phyloP scores from a whole-genome alignment of 2,888 invertebrate species.

The Sarcophaga variegata region DNA sequence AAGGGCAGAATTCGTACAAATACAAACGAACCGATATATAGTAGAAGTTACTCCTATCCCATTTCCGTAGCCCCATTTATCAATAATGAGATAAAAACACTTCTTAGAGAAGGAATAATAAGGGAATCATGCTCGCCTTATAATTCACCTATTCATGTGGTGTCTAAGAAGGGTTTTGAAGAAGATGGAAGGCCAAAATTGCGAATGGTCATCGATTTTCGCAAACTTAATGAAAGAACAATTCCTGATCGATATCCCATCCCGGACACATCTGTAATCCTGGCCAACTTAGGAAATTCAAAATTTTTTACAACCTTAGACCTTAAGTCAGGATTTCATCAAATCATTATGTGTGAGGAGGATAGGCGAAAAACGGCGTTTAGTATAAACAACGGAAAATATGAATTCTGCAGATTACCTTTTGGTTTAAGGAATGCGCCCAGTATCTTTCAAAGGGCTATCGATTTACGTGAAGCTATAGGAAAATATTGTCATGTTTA shows the following conservation, averaged over 20 bases:
- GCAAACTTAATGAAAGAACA: conserved; percentile 36
- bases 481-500: conserved; percentile 5
- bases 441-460: too few species aligned
- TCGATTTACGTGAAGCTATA: conserved; percentile 3
- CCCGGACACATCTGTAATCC: conserved; percentile 26
- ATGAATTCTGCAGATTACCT: neutral
- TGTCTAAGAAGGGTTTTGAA: too few species aligned
- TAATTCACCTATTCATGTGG: too few species aligned
- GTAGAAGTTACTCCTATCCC: conserved; percentile 32
- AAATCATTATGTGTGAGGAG: conserved; percentile 38
- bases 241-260: conserved; percentile 35
- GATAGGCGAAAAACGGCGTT: too few species aligned
- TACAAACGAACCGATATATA: conserved; percentile 23
- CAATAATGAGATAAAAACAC: conserved; percentile 39
- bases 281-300: conserved; percentile 30
- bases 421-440: neutral
- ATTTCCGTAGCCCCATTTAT: conserved; percentile 33
- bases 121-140: conserved; percentile 17
- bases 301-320: conserved; percentile 47
- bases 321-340: conserved; percentile 45
- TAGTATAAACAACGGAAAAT: too few species aligned
- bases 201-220: conserved; percentile 53
- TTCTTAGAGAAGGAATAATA: conserved; percentile 43
- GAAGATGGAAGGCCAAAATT: conserved; percentile 21
- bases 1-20: conserved; percentile 22